phyloP scores from a whole-genome alignment of 1,140 invertebrate species.

The Geopemphigus sp. region DNA sequence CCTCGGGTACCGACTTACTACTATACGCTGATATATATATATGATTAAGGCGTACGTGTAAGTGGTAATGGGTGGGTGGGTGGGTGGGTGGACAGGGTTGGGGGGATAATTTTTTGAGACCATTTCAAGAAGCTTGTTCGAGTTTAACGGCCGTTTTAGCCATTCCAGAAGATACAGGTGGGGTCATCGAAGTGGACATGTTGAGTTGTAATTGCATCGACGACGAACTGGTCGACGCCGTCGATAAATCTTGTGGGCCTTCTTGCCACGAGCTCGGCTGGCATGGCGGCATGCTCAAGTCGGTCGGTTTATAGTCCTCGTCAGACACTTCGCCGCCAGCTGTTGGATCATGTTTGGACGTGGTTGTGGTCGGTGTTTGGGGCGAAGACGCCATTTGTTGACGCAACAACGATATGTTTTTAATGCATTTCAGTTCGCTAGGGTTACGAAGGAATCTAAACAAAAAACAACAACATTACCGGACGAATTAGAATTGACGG shows the following conservation, averaged over 20 bases:
- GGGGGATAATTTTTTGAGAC: too few species aligned
- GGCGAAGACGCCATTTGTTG: constrained; percentile 66
- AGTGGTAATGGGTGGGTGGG: constrained; percentile 26
- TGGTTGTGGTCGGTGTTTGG: constrained; percentile 44
- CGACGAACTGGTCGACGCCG: constrained; percentile 34
- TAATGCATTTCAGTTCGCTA: constrained; percentile 86
- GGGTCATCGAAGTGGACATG: constrained; percentile 44
- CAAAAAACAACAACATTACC: constrained; percentile 51
- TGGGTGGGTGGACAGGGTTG: too few species aligned
- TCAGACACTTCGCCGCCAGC: constrained; percentile 47
- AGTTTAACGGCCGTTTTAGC: constrained; percentile 44
- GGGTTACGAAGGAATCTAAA: constrained; percentile 82
- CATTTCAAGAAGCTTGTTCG: constrained; percentile 46
- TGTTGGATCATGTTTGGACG: constrained; percentile 38
- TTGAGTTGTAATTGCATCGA: constrained; percentile 51
- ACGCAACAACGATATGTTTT: constrained; percentile 84
- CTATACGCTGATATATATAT: too few species aligned
- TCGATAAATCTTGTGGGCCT: constrained; percentile 47
- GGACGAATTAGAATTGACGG: too few species aligned
- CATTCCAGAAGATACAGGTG: constrained; percentile 9
- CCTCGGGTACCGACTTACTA: too few species aligned
- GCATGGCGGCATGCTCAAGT: constrained; percentile 51
- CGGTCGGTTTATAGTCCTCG: constrained; percentile 52
- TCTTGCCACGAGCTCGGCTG: constrained; percentile 34
- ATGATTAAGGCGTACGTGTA: too few species aligned